Base-by-base conservation (phyloP, 2,797 vertebrate species). In the Crenuchus spilurus region DNA sequence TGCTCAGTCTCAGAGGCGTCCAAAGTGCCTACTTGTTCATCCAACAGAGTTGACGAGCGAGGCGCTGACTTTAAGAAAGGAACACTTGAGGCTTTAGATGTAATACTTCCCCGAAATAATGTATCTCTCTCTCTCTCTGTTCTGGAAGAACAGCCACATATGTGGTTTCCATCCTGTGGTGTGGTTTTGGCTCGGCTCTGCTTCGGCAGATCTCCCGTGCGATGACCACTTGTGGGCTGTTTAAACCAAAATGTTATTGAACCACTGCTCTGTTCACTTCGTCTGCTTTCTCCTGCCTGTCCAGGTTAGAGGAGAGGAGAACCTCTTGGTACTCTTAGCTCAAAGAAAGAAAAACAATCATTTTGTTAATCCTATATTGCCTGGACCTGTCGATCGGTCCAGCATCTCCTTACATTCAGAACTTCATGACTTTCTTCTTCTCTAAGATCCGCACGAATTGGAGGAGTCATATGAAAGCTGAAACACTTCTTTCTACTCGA, bases 81-180 rank as follows among this genome's bases (percentile, higher is more conserved):
- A 39, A 61, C 20, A 26, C 37, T 26, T 63, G 61, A 39, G 61
- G 46, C 33, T 18, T n/a, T 26, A 57, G 22, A 62, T 64, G 14
- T 55, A 30, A 64, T 51, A 26, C 35, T 42, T 39, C 39, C 58
- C 52, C 51, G 57, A 77, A 60, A 63, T 35, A 10, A 49, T 49
- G 11, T 42, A 30, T 44, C 28, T 72, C 60, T 49, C 18, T 62
- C 81, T 74, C 46, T 49, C 77, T 86, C 75, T 75, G 73, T 83
- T 88, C 82, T 65, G 62, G 79, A 85, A 83, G 83, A 88, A 88
- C 89, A 92, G 88, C 88, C 90, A 88, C 88, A 85, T 78, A 81
- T 71, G 72, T 78, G 88, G 86, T 88, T 89, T 87, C 87, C 83
- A 84, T 80, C 70, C 84, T 75, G 55, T 62, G 52, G 51, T 78